phyloP scores from a whole-genome alignment of 2,888 invertebrate genomes.

The Agrilus cyanescens region DNA sequence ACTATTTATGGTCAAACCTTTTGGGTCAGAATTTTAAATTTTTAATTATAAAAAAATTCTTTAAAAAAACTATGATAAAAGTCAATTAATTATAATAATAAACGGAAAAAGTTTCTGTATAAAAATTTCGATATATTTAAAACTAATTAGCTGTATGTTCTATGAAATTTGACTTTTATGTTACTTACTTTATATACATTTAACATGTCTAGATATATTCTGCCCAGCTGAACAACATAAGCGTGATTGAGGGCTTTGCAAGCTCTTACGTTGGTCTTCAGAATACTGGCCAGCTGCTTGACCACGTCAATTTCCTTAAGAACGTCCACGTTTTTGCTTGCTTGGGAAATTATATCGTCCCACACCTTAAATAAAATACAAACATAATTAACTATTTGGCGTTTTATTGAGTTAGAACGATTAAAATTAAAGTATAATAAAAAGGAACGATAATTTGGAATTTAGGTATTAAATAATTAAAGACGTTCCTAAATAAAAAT shows the following conservation, averaged over 20 bases:
- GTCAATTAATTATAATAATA: not conserved
- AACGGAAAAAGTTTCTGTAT: too few relatives aligned
- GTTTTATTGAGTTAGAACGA: not conserved
- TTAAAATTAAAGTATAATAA: not conserved
- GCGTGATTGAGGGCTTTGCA: slow-evolving; percentile 96
- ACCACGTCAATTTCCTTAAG: slow-evolving; percentile 93
- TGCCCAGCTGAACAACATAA: slow-evolving; percentile 87
- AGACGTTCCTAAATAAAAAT: too few relatives aligned
- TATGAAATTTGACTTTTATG: too few relatives aligned
- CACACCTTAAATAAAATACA: slow-evolving; percentile 43
- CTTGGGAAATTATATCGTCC: slow-evolving; percentile 96
- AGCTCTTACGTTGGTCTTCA: slow-evolving; percentile 98
- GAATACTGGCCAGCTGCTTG: slow-evolving; percentile 91
- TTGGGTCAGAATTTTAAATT: too few relatives aligned
- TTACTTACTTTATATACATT: slow-evolving; percentile 87
- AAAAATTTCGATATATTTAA: too few relatives aligned
- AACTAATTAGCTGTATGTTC: too few relatives aligned
- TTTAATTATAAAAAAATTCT: too few relatives aligned
- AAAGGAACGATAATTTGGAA: not conserved
- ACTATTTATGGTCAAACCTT: too few relatives aligned
- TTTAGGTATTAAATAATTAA: not conserved
- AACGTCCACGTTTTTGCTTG: slow-evolving; percentile 92
- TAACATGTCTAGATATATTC: slow-evolving; percentile 97
- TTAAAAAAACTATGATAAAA: too few relatives aligned
- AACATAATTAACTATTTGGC: not conserved